Evolutionary conservation across 2,797 vertebrate species (phyloP), one percentile per base, ranked within the genome.

Genomic region (Caiman crocodilus): DNA sequence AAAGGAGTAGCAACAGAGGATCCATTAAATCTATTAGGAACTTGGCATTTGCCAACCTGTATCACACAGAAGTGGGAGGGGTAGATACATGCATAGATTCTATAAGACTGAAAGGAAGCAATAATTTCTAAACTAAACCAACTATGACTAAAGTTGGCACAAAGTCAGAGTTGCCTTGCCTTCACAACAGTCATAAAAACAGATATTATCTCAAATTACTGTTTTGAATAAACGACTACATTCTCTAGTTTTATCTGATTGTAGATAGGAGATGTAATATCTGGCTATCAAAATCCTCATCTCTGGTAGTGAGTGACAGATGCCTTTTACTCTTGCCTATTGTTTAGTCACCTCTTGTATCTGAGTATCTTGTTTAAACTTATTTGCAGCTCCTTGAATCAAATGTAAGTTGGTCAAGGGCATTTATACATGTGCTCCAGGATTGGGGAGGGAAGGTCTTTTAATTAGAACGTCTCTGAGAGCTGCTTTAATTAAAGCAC

Each of bases 231-330:
- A 9, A 1, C 61, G 55, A 21, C n/a, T 15, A 60, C 10, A 14
- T 35, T 4, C 21, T 7, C 42, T 61, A 2, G 8, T 17, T 32
- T 71, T 32, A 8, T 73, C 59, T 57, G 74, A 0, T 57, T 55
- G 42, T 50, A 10, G 42, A 50, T 50, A 50, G 42, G 9, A 50
- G 42, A 50, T 50, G 10, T 50, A 50, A 50, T 50, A 50, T 50
- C 42, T 50, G 42, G 42, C 42, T 50, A 50, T 50, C 42, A 50
- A 50, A 50, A 50, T 50, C 42, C 15, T 17, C 21, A 26, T 11
- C 26, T 61, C 23, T 26, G 14, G 21, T 71, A 21, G 9, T 26
- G 14, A 10, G 35, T 77, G 20, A 9, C 56, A 0, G 6, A 0
- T 42, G 17, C 23, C 5, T 50, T 50, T 65, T 77, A 61, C 20